A percentile compares a stretch with the other conserved stretches of the same genome.
Conservation (phyloP, 2,113 vertebrate species). For the Glaucomys volans region DNA sequence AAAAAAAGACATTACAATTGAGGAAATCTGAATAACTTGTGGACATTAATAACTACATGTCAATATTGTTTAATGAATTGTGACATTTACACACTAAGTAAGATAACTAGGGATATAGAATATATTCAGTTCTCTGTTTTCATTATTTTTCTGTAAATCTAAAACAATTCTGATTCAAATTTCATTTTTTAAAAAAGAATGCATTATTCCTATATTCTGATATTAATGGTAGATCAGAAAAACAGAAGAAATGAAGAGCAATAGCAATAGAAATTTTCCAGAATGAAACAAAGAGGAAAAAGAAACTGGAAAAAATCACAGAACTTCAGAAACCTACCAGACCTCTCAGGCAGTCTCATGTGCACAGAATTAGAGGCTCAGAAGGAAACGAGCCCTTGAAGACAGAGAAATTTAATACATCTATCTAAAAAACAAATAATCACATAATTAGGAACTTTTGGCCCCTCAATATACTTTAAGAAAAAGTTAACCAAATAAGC, state of each 20-base stretch:
- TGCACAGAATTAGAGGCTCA: not conserved
- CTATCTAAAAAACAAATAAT: too few relatives aligned
- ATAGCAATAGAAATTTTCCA: not conserved
- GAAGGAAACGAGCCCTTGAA: not conserved
- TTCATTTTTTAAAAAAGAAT: not conserved
- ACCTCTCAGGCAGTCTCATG: not conserved
- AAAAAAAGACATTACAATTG: not conserved
- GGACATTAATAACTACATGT: not conserved
- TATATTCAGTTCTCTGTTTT: not conserved
- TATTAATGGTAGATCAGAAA: not conserved
- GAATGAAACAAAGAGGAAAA: slow-evolving; percentile 22
- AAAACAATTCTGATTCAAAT: not conserved
- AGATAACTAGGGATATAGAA: not conserved
- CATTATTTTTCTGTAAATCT: not conserved
- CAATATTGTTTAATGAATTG: not conserved
- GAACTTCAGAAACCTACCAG: not conserved
- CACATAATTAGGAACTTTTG: too few relatives aligned
- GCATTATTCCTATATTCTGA: not conserved
- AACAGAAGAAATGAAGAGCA: slow-evolving; percentile 9
- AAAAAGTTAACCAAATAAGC: not conserved
- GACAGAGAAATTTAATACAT: too few relatives aligned
- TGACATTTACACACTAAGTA: not conserved
- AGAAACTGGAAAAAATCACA: not conserved
- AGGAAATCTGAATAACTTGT: not conserved
- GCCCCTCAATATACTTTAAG: not conserved